Evolutionary conservation across 2,797 vertebrate species (phyloP), one percentile per base, ranked within the genome.

Genomic region (Anabacerthia variegaticeps): DNA sequence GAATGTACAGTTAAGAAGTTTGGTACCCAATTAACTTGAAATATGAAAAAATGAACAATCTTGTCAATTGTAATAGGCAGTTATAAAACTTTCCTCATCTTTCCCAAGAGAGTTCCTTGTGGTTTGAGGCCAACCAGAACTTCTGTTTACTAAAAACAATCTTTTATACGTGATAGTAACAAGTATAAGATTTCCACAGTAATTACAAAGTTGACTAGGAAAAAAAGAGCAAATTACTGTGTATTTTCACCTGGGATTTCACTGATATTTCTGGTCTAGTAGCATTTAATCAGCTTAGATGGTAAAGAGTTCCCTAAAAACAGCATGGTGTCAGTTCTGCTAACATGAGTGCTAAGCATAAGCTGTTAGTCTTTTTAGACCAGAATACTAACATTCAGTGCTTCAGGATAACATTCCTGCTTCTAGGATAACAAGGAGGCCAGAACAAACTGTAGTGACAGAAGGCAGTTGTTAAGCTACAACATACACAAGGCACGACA

Each of bases 181-280:
- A 76, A 79, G 28, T 39, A 4, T 3, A 62, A 66, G 6, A 62
- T 14, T 49, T 46, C 55, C 32, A 89, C 22, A 54, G 20, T 28
- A 83, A 66, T 3, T 2, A 11, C 65, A 32, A 24, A 6, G 1
- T 3, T 5, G 2, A 73, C 30, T 5, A 66, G 7, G 5, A 49
- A 79, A 76, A 76, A 32, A 54, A 19, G 22, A 39, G 9, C 5
- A 2, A 14, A 74, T 6, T 12, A 63, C 8, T 7, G 6, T 8
- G 2, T 52, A 51, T 78, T 69, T 83, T 37, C 54, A 59, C 32
- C 14, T 14, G 14, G 18, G 16, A 77, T 26, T 83, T 68, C 16
- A 61, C 44, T 12, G 44, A 22, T 22, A 22, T 46, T 56, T 68
- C 61, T 62, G 28, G 73, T 65, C 23, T 30, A 80, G 26, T 32